phyloP scores from a whole-genome alignment of 2,888 invertebrate genomes.

The Entomobrya multifasciata region DNA sequence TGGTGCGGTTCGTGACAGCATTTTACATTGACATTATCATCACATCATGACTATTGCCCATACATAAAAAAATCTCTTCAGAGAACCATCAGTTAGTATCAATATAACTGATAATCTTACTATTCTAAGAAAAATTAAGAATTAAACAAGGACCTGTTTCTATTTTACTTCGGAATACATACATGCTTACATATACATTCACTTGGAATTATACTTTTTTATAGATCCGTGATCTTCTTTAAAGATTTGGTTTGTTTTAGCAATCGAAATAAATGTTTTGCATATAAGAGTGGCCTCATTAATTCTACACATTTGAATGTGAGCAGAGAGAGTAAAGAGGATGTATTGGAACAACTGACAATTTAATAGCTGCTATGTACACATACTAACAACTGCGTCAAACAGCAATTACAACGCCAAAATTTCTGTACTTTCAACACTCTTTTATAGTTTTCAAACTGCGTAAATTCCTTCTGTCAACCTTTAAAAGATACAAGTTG shows the following conservation, averaged over 20 bases:
- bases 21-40: conserved; percentile 33
- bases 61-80: not conserved
- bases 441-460: not conserved
- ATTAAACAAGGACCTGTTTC: conserved; percentile 15
- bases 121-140: not conserved
- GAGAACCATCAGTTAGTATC: no score
- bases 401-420: not conserved
- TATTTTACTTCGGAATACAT: not conserved
- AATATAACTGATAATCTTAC: not conserved
- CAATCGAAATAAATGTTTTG: no score
- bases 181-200: not conserved
- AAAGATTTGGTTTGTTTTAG: no score
- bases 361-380: not conserved
- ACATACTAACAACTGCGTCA: not conserved
- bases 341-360: no score
- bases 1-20: conserved; percentile 19
- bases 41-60: not conserved
- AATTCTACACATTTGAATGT: no score
- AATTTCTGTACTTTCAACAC: conserved; percentile 8
- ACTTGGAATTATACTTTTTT: no score
- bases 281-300: no score
- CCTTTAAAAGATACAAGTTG: no score
- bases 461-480: no score
- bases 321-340: no score
- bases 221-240: no score